phyloP scores from a whole-genome alignment of 2,113 vertebrate genomes.

The Macroglossus sobrinus region DNA sequence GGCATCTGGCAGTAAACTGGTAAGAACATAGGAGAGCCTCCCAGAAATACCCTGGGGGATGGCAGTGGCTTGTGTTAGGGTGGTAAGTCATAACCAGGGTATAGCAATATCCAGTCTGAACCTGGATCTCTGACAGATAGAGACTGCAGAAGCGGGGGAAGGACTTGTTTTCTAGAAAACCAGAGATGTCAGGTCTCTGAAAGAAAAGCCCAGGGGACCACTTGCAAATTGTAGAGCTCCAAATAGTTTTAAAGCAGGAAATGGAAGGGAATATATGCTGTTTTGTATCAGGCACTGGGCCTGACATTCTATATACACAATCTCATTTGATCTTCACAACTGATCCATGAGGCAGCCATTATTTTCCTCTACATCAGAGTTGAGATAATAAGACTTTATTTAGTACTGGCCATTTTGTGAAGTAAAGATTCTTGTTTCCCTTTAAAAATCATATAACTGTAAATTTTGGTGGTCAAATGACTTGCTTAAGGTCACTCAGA shows the following conservation, averaged over 20 bases:
- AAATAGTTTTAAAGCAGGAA: conserved; percentile 36
- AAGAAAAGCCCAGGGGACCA: not conserved
- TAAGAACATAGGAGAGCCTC: not conserved
- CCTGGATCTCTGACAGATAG: not conserved
- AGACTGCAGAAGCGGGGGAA: not conserved
- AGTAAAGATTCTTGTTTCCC: not conserved
- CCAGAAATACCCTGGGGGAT: not conserved
- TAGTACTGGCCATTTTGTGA: conserved; percentile 27
- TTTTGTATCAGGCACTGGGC: not conserved
- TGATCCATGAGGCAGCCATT: not conserved
- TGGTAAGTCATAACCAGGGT: not conserved
- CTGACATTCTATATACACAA: not conserved
- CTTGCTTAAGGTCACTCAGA: conserved; percentile 7
- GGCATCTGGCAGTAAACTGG: not conserved
- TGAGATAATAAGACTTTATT: conserved; percentile 8
- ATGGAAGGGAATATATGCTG: not conserved
- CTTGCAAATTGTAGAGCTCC: not conserved
- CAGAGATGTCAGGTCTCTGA: not conserved
- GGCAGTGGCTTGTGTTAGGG: not conserved
- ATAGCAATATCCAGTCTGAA: not conserved
- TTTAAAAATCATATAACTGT: conserved; percentile 23
- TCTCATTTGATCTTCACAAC: not conserved
- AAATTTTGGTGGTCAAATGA: not conserved
- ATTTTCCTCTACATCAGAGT: not conserved
- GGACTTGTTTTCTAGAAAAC: not conserved